phyloP scores from a whole-genome alignment of 2,888 invertebrate species.

The Platypus cylindrus region DNA sequence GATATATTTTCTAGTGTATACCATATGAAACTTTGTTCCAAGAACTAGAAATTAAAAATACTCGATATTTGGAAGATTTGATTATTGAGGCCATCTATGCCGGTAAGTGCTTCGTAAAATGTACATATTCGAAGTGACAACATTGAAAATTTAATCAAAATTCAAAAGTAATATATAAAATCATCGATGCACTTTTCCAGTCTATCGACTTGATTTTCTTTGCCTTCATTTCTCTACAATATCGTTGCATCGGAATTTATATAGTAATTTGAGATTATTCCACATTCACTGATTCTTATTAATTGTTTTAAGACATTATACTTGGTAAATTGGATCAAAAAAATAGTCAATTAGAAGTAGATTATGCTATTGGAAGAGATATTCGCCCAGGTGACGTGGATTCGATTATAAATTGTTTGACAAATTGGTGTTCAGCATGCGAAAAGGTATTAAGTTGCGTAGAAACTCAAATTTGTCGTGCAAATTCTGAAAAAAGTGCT shows the following conservation, averaged over 20 bases:
- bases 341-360: constrained; percentile 84
- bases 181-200: too few relatives aligned
- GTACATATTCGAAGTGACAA: too few relatives aligned
- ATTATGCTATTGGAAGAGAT: constrained; percentile 88
- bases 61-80: constrained; percentile 87
- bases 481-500: constrained; percentile 74
- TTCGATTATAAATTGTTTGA: constrained; percentile 66
- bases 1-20: constrained; percentile 46
- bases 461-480: constrained; percentile 76
- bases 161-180: too few relatives aligned
- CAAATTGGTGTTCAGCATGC: constrained; percentile 84
- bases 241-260: too few relatives aligned
- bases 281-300: too few relatives aligned
- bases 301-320: constrained; percentile 57
- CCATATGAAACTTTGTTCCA: constrained; percentile 74
- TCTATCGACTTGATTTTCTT: too few relatives aligned
- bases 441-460: constrained; percentile 80
- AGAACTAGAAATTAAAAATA: constrained; percentile 82
- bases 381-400: constrained; percentile 74
- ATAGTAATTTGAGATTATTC: too few relatives aligned
- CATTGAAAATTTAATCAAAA: background rate
- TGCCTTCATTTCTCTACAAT: too few relatives aligned
- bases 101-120: too few relatives aligned
- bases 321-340: constrained; percentile 94
- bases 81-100: constrained; percentile 98